Base-by-base conservation (phyloP, 2,797 vertebrate species). In the Girardinus metallicus region DNA sequence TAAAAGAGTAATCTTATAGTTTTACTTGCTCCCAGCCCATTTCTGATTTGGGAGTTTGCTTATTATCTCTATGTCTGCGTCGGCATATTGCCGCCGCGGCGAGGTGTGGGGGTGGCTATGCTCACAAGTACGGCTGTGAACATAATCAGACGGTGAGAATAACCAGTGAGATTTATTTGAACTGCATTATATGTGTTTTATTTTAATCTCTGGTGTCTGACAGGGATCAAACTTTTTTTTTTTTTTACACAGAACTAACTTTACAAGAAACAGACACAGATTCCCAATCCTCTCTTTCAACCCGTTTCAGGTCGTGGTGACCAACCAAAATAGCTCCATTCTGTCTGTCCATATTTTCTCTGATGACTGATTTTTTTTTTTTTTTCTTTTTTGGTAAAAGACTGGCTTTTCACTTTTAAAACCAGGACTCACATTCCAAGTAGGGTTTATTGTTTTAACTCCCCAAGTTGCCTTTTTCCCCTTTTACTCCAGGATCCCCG, bases 361-460 rank as follows among this genome's bases (percentile, higher is more conserved):
- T 44, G 23, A 70, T 70, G 11, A n/a, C 5, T 13, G 10, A 5
- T n/a, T 70, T 71, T 23, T 39, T 43, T 43, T 43, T 49, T 16
- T 15, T 13, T 16, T 44, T 13, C 2, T 44, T 46, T 46, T 39
- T 66, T n/a, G n/a, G 64, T 41, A 26, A 68, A 18, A 26, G 5
- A 70, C 15, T 70, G 23, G 39, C 11, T 71, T 71, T 71, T 71
- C 3, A 44, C 36, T 70, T 70, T 70, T n/a, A n/a, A 44, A 29
- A n/a, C 41, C 68, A 44, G 12, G 23, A n/a, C 39, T 70, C 26
- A 43, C 4, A 3, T 73, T 73, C 39, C 2, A 34, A 31, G n/a
- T 57, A 78, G 79, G 64, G 57, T 79, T 71, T 5, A 10, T 74
- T 51, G 49, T 51, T 8, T 85, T 81, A n/a, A 26, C 18, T 23